Conservation (phyloP, 2,888 invertebrate species). For the Drosophila aldrichi region DNA sequence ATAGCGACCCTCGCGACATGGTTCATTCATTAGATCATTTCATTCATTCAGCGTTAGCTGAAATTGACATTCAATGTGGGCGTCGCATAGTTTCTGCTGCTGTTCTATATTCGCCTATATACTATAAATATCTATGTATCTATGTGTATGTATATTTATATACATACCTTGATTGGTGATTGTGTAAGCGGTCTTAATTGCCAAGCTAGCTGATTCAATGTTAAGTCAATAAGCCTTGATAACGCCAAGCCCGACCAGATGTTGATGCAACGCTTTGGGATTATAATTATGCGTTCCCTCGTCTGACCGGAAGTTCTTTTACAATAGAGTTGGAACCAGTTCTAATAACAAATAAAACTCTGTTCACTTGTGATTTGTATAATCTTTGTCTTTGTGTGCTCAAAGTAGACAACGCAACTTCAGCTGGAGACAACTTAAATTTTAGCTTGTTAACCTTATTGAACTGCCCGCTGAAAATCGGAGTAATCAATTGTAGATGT, state of each 20-base stretch:
- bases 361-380: slow-evolving; percentile 12
- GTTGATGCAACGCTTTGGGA: slow-evolving; percentile 34
- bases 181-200: slow-evolving; percentile 64
- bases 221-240: slow-evolving; percentile 52
- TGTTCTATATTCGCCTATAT: slow-evolving; percentile 58
- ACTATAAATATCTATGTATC: slow-evolving; percentile 17
- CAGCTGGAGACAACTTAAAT: slow-evolving; percentile 19
- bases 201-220: slow-evolving; percentile 49
- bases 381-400: slow-evolving; percentile 8
- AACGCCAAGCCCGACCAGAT: slow-evolving; percentile 23
- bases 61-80: slow-evolving; percentile 53
- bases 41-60: slow-evolving; percentile 45
- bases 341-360: slow-evolving; percentile 1
- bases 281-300: slow-evolving; percentile 25
- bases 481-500: slow-evolving; percentile 31
- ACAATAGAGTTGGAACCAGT: slow-evolving; percentile 44
- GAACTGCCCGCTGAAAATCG: slow-evolving; percentile 33
- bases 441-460: slow-evolving; percentile 41
- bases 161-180: slow-evolving; percentile 38
- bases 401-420: not conserved
- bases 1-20: slow-evolving; percentile 53
- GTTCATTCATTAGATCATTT: slow-evolving; percentile 72
- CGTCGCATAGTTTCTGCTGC: slow-evolving; percentile 48
- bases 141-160: not conserved
- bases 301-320: slow-evolving; percentile 41